Base-by-base conservation (phyloP, 1,140 invertebrate genomes). In the Amphibalanus amphitrite region DNA sequence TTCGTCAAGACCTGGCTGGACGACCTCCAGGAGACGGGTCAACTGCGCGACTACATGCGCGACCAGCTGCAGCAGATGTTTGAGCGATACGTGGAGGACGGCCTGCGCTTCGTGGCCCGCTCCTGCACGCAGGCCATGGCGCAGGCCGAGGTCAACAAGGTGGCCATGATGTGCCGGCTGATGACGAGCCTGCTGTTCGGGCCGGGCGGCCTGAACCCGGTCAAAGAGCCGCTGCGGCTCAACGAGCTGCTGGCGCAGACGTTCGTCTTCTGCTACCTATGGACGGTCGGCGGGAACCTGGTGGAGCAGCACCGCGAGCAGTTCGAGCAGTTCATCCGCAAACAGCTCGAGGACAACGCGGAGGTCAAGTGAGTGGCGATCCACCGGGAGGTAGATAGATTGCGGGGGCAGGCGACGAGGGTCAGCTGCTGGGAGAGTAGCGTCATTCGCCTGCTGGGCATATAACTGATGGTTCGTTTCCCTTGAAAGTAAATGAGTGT, bases 221-320 rank as follows among this genome's bases (percentile, higher is more conserved):
- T 74, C 28, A 73, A 78, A 73, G 82, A 83, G 59, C 73, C 75
- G 15, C 70, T 73, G 28, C 81, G 81, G 70, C 74, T 83, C 0
- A 75, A 81, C 72, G 82, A 81, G n/a, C 85, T 88, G 69, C 76
- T 91, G 10, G 84, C 82, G 38, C 87, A 89, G 74, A 85, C 92
- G 0, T 96, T 97, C 79, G 88, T 96, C 77, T 97, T 96, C 79
- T 89, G 92, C 0, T 86, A 88, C 29, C 91, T 94, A 71, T 98
- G 95, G 95, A 90, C 91, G 0, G 79, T 97, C 76, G 94, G 94
- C 70, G 91, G 86, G 0, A 89, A 89, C 4, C 78, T 91, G n/a
- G 87, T 90, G 78, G 83, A 86, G 38, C 81, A 84, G 17, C 87
- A 89, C 59, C 82, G 92, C 67, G 80, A 84, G 25, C 88, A 87